Evolutionary conservation across 23 tunicate genomes (phyloP).

Genomic region (Oikopleura dioica): DNA sequence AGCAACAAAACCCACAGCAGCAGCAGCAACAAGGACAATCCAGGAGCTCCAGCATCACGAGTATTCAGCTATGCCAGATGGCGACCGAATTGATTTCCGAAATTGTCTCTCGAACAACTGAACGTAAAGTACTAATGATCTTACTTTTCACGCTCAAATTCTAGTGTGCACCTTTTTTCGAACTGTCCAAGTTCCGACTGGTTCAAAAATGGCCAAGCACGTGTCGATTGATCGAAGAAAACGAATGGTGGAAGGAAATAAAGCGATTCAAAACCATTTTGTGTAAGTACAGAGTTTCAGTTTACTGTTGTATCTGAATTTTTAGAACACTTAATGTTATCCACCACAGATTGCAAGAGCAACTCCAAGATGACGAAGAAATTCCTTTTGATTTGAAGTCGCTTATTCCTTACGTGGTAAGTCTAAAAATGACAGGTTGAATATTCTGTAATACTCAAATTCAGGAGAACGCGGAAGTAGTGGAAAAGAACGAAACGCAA

Average conservation of each 20-base stretch:
- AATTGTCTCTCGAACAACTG: slow-evolving; percentile 7
- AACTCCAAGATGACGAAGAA: not conserved
- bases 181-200: not conserved
- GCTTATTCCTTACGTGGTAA: not conserved
- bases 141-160: not conserved
- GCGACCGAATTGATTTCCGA: slow-evolving; percentile 8
- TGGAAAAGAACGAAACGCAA: not conserved
- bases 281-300: no score
- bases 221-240: not conserved
- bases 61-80: not conserved
- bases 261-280: not conserved
- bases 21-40: not conserved
- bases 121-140: not conserved
- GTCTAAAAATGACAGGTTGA: not conserved
- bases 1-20: not conserved
- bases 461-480: no score
- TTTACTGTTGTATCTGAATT: no score
- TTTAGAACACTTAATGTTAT: not conserved
- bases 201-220: not conserved
- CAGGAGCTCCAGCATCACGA: not conserved
- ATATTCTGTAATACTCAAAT: no score
- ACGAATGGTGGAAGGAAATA: not conserved
- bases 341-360: not conserved
- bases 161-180: not conserved
- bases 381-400: not conserved